Conservation (phyloP, 2,113 vertebrate species). For the Rhinolophus ferrumequinum region DNA sequence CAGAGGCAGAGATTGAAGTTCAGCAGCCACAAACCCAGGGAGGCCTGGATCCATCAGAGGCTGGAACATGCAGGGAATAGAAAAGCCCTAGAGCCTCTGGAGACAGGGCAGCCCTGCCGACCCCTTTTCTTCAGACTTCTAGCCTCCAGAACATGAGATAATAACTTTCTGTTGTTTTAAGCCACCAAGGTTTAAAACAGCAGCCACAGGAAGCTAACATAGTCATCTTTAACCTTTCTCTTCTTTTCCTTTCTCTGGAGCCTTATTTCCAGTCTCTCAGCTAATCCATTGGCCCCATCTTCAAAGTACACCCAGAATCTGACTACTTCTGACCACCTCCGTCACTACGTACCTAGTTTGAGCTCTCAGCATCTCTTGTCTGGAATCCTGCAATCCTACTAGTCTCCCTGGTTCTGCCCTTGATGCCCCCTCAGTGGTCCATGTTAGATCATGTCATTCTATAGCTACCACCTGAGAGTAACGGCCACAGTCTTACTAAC, state of each 20-base stretch:
- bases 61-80: background rate
- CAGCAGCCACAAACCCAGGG: background rate
- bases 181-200: background rate
- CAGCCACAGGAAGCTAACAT: background rate
- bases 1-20: no score
- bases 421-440: background rate
- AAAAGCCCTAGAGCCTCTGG: background rate
- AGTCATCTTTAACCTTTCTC: background rate
- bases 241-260: background rate
- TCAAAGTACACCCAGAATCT: background rate
- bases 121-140: background rate
- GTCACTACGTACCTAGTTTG: no score
- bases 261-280: background rate
- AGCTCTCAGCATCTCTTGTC: background rate
- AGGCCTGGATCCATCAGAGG: background rate
- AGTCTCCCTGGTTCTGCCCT: background rate
- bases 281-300: background rate
- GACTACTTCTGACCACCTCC: background rate
- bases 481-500: background rate
- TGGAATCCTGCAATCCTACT: background rate
- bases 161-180: background rate
- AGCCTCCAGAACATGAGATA: background rate
- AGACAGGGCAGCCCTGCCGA: background rate
- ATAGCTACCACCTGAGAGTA: background rate
- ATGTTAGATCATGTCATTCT: background rate